Conservation (phyloP, 2,797 vertebrate genomes). For the Myotis daubentonii region DNA sequence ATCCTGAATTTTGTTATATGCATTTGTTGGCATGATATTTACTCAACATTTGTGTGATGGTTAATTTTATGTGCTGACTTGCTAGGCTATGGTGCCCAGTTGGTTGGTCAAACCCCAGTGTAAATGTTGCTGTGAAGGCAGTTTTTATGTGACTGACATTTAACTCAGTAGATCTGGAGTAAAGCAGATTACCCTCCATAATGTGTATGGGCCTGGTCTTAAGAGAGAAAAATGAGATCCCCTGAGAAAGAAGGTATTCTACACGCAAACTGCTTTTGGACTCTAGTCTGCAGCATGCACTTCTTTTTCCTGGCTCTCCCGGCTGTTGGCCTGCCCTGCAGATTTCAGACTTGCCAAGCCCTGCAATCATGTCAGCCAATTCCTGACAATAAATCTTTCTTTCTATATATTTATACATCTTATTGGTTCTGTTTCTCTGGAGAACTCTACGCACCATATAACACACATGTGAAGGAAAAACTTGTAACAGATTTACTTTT, state of each 20-base stretch:
- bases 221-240: not conserved
- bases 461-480: not conserved
- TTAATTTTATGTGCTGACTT: not conserved
- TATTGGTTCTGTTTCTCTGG: slow-evolving; percentile 5
- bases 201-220: not conserved
- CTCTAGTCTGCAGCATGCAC: not conserved
- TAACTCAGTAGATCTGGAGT: not conserved
- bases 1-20: not conserved
- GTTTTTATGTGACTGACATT: not conserved
- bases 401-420: not conserved
- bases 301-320: not conserved
- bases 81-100: not conserved
- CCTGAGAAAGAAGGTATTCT: not conserved
- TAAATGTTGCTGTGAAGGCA: not conserved
- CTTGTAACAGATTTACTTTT: not conserved
- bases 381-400: not conserved
- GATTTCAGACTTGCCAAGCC: not conserved
- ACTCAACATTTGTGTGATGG: not conserved
- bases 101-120: not conserved
- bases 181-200: not conserved
- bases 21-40: not conserved
- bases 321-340: not conserved
- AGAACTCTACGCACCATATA: not conserved
- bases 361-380: not conserved
- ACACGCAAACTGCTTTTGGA: not conserved